Evolutionary conservation across 2,888 invertebrate species (phyloP), one percentile per base, ranked within the genome.

Genomic region (Abrostola tripartita): DNA sequence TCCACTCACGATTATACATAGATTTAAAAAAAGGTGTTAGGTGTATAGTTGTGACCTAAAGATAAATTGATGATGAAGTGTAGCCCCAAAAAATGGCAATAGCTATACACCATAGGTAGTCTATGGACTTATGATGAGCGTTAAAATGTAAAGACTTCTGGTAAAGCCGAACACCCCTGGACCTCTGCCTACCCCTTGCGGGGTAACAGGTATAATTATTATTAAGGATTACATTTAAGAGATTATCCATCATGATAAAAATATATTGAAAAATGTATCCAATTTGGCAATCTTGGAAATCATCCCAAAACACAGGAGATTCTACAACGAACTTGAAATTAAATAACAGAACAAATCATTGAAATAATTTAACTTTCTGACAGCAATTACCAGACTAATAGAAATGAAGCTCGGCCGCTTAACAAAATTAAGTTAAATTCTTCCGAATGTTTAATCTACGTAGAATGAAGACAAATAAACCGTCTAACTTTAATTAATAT

Each of bases 311-410:
- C 14, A 24, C 24, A 14, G 7, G 44, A 7, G 44, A 12, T 44
- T 7, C 0, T 44, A 14, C 12, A 41, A 35, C 52, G 36, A 40
- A 47, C 52, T 74, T 47, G 61, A 61, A 73, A 67, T 73, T 67
- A 38, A 75, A 68, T 68, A 63, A 59, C 55, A 65, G 64, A 59
- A 52, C 61, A 75, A 78, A 76, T 74, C 67, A 58, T 52, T 56
- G 47, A 66, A 61, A 72, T 76, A 68, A 74, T 74, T 73, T 66
- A 75, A 79, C 71, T 77, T 74, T 70, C 61, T 63, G 59, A 70
- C 61, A 55, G 65, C 65, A 75, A 77, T 79, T 76, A 74, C 64
- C 65, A 58, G 36, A 52, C 42, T 77, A 72, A 78, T 73, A 65
- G 63, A 53, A 60, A 68, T 61, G 54, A 65, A 61, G 47, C 71